Conservation (phyloP, 2,888 invertebrate genomes). For the Spodoptera exigua region DNA sequence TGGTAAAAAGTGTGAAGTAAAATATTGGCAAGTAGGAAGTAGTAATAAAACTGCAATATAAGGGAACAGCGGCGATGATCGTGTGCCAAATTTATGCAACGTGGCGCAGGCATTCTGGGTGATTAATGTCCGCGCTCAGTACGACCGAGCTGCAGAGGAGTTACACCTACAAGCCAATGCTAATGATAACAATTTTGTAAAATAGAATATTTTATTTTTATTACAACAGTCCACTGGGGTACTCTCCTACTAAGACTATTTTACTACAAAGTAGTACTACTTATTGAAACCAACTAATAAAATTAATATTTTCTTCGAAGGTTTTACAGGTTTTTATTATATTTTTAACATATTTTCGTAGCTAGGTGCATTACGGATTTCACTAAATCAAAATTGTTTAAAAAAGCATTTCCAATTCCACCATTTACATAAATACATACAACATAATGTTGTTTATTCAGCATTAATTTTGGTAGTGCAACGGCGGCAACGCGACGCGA, state of each 20-base stretch:
- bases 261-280: too few relatives aligned
- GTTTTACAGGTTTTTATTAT: too few relatives aligned
- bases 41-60: conserved; percentile 44
- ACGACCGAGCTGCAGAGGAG: conserved; percentile 29
- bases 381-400: too few relatives aligned
- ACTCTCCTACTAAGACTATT: too few relatives aligned
- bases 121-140: conserved; percentile 32
- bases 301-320: too few relatives aligned
- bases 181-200: conserved; percentile 14
- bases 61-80: conserved; percentile 42
- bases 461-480: conserved; percentile 9
- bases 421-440: conserved; percentile 5
- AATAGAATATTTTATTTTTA: too few relatives aligned
- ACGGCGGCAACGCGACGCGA: not conserved
- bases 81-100: conserved; percentile 48
- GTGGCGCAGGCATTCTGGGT: conserved; percentile 37
- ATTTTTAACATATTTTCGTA: too few relatives aligned
- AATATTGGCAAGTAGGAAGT: conserved; percentile 44
- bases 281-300: too few relatives aligned
- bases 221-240: too few relatives aligned
- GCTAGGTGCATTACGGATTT: too few relatives aligned
- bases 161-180: conserved; percentile 37
- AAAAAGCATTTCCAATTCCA: not conserved
- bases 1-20: conserved; percentile 24
- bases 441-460: conserved; percentile 3